Conservation (phyloP, 2,888 invertebrate species). For the Neocrepidodera transversa region DNA sequence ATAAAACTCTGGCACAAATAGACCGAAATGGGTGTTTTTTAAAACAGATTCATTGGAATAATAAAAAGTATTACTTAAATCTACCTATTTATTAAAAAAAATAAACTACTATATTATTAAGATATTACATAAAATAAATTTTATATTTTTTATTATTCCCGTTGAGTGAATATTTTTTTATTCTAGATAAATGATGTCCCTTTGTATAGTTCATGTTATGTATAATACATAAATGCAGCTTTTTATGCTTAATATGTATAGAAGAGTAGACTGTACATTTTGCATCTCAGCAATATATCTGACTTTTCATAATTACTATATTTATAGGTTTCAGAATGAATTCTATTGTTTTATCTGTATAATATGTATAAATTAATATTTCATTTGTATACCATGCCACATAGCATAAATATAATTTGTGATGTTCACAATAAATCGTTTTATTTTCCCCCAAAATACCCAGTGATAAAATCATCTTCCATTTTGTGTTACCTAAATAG, state of each 20-base stretch:
- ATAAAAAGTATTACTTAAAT: conserved; percentile 3
- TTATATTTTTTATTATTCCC: conserved; percentile 23
- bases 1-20: conserved; percentile 24
- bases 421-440: conserved; percentile 43
- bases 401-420: conserved; percentile 56
- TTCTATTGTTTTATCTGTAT: conserved; percentile 51
- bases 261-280: conserved; percentile 47
- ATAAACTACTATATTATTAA: neutral
- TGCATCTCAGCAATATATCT: conserved; percentile 39
- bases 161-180: conserved; percentile 29
- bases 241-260: conserved; percentile 47
- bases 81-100: neutral
- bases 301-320: conserved; percentile 38
- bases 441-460: conserved; percentile 14
- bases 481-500: too few relatives aligned
- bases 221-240: conserved; percentile 51
- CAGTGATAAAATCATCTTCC: too few relatives aligned
- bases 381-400: conserved; percentile 59
- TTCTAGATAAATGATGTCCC: conserved; percentile 46
- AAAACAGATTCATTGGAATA: conserved; percentile 12
- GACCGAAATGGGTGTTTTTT: neutral
- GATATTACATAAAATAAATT: conserved; percentile 3
- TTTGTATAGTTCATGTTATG: conserved; percentile 51
- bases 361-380: conserved; percentile 56
- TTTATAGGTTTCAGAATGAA: conserved; percentile 34